Evolutionary conservation across 2,113 vertebrate genomes (phyloP).

Genomic region (Gopherus evgoodei): DNA sequence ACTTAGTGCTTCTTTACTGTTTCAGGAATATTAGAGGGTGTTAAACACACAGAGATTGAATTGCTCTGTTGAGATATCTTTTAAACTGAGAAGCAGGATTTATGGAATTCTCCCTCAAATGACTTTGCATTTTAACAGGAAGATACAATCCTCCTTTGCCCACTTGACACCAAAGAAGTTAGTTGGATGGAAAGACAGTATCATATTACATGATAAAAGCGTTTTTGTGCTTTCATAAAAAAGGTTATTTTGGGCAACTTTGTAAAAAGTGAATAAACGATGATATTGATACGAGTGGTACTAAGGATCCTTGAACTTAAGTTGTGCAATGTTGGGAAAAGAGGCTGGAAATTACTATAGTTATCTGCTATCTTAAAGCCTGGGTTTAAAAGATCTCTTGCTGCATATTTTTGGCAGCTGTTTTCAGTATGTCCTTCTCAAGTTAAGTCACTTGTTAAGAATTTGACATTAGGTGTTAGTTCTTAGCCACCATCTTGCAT

Average conservation of each 20-base stretch:
- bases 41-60: constrained; percentile 45
- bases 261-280: not conserved
- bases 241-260: constrained; percentile 60
- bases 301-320: constrained; percentile 19
- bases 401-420: constrained; percentile 73
- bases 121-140: too few species aligned
- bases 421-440: constrained; percentile 61
- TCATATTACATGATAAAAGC: constrained; percentile 71
- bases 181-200: constrained; percentile 67
- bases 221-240: constrained; percentile 63
- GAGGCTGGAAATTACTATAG: constrained; percentile 31
- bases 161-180: constrained; percentile 70
- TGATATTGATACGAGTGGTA: constrained; percentile 4
- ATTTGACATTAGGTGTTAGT: constrained; percentile 66
- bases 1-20: not conserved
- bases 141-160: constrained; percentile 37
- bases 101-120: not conserved
- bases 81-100: constrained; percentile 34
- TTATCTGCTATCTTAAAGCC: constrained; percentile 66
- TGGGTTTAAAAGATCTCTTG: constrained; percentile 64
- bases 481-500: constrained; percentile 68
- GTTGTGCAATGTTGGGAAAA: constrained; percentile 35
- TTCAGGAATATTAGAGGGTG: not conserved
- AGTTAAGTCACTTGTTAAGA: constrained; percentile 74
- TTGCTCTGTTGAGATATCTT: constrained; percentile 47